These are phyloP conservation scores for Dusona sp. DNA, from an alignment of 2,888 invertebrate genomes.

Conservation along the genomic window DNA sequence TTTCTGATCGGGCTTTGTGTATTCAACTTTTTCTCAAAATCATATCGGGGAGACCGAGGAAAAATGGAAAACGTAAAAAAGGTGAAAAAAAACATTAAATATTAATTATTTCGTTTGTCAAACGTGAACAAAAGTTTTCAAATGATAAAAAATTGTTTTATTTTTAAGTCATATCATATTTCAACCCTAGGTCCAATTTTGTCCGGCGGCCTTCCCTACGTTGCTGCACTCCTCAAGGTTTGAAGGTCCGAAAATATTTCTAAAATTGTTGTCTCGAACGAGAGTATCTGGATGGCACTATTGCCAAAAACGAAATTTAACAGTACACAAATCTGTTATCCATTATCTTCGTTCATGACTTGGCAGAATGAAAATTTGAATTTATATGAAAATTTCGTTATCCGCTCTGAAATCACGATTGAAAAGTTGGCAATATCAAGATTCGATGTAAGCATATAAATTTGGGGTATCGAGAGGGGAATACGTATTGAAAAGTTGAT, in stretches of 20 bases:
- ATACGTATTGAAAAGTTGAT: constrained; percentile 4
- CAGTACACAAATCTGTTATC: constrained; percentile 27
- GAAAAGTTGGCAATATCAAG: constrained; percentile 67
- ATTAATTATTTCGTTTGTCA: neutral
- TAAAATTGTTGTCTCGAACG: neutral
- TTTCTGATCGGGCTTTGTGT: neutral
- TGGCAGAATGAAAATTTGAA: constrained; percentile 31
- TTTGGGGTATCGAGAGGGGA: neutral
- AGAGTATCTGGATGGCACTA: constrained; percentile 12
- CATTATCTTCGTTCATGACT: constrained; percentile 24
- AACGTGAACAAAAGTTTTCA: too few relatives aligned
- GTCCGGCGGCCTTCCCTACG: too few relatives aligned
- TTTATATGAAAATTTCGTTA: constrained; percentile 51
- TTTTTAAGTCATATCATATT: too few relatives aligned
- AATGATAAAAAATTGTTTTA: too few relatives aligned
- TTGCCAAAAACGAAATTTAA: constrained; percentile 16
- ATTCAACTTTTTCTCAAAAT: neutral
- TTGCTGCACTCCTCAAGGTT: too few relatives aligned
- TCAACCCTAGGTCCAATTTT: too few relatives aligned
- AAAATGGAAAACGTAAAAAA: neutral
- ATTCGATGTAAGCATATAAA: constrained; percentile 27
- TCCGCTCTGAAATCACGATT: constrained; percentile 50
- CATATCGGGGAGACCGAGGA: neutral
- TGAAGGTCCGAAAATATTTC: neutral
- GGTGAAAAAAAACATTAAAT: neutral